Conservation (phyloP, 2,888 invertebrate species). For the Gasteruption jaculator region DNA sequence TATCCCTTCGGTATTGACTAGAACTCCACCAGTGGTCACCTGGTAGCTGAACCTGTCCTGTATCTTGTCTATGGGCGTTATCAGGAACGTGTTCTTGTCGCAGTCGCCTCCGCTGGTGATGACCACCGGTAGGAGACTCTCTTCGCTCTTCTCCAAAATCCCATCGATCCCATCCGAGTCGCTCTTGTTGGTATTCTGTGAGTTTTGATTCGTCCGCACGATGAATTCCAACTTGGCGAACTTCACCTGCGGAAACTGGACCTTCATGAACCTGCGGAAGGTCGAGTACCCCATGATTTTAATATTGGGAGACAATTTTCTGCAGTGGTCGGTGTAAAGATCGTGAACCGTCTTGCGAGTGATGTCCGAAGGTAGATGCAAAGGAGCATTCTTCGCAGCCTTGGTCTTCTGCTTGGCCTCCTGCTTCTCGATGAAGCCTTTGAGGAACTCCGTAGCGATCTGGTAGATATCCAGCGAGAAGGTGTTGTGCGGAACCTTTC, state of each 20-base stretch:
- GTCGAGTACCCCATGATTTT: constrained; percentile 79
- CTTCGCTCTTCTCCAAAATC: constrained; percentile 13
- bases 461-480: constrained; percentile 75
- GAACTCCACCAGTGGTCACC: constrained; percentile 31
- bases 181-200: constrained; percentile 18
- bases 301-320: constrained; percentile 64
- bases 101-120: constrained; percentile 30
- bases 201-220: constrained; percentile 25
- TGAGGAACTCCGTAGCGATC: constrained; percentile 72
- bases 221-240: constrained; percentile 58
- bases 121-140: constrained; percentile 35
- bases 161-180: constrained; percentile 24
- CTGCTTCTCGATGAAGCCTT: constrained; percentile 67
- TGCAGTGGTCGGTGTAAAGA: constrained; percentile 70
- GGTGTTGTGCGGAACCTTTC: constrained; percentile 76
- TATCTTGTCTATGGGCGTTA: constrained; percentile 38
- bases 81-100: constrained; percentile 34
- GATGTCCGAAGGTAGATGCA: constrained; percentile 58
- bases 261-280: constrained; percentile 76
- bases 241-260: constrained; percentile 74
- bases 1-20: constrained; percentile 30
- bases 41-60: constrained; percentile 35
- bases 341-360: constrained; percentile 70
- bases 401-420: constrained; percentile 56
- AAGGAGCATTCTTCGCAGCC: constrained; percentile 54